These are phyloP conservation scores for Meganola albula DNA, from an alignment of 2,888 invertebrate species.

Conservation along the genomic window DNA sequence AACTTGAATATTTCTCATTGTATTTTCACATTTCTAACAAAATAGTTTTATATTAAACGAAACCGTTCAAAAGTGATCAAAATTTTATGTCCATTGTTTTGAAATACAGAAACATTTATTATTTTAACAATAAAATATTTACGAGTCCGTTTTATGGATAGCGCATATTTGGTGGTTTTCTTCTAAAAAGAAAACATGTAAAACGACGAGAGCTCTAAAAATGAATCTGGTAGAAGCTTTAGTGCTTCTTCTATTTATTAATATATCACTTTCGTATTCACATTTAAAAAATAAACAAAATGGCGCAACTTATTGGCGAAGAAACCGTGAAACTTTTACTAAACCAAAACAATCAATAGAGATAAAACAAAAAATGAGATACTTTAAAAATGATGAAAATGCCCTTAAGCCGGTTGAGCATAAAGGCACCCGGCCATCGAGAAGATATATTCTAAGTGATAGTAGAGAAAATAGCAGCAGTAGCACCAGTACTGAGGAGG, in stretches of 20 bases:
- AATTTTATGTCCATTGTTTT: no score
- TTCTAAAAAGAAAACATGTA: not conserved
- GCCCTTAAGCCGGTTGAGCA: no score
- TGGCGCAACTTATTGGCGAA: no score
- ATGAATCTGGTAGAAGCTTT: not conserved
- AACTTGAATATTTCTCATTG: slow-evolving; percentile 31
- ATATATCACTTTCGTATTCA: not conserved
- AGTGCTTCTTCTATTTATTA: not conserved
- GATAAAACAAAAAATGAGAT: not conserved
- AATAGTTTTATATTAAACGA: slow-evolving; percentile 3
- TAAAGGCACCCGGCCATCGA: no score
- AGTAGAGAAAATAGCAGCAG: no score
- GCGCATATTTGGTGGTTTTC: not conserved
- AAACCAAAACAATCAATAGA: no score
- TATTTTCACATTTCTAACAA: slow-evolving; percentile 28
- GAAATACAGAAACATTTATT: no score
- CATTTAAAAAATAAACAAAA: not conserved
- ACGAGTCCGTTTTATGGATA: slow-evolving; percentile 5
- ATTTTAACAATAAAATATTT: slow-evolving; percentile 20
- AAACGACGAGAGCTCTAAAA: no score
- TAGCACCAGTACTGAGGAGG: slow-evolving; percentile 16
- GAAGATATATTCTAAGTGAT: no score
- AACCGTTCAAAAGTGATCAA: slow-evolving; percentile 3
- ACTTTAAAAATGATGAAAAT: not conserved
- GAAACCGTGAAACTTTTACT: no score